Percentiles rank a stretch among this genome's conserved stretches.
These are phyloP conservation scores for Gari tellinella DNA, from an alignment of 2,888 invertebrate species.

Conservation along the genomic window DNA sequence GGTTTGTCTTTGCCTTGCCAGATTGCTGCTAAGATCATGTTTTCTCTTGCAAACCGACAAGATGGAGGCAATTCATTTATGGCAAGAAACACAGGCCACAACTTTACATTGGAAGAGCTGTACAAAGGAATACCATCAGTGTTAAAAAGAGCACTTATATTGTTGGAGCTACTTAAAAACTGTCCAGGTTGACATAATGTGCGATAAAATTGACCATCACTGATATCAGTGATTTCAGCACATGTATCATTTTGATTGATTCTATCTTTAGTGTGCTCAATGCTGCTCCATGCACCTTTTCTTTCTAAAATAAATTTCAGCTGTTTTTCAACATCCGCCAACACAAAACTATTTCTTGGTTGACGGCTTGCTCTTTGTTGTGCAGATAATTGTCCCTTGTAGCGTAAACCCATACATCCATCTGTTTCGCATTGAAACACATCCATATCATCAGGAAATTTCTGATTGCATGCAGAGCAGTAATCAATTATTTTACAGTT, in stretches of 20 bases:
- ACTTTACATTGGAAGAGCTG: conserved; percentile 43
- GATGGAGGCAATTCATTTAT: conserved; percentile 39
- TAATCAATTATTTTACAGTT: conserved; percentile 24
- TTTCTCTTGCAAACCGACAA: background rate
- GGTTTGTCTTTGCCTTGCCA: conserved; percentile 22
- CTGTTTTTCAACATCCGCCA: conserved; percentile 39
- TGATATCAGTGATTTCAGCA: conserved; percentile 28
- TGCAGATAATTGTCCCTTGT: conserved; percentile 16
- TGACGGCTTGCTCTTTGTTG: conserved; percentile 10
- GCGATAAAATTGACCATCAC: conserved; percentile 29
- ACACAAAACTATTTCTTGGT: conserved; percentile 18
- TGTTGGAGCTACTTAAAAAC: conserved; percentile 14
- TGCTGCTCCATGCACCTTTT: conserved; percentile 13
- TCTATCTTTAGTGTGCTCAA: conserved; percentile 13
- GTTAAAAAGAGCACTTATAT: conserved; percentile 41
- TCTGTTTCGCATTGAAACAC: conserved; percentile 12
- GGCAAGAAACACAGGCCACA: conserved; percentile 45
- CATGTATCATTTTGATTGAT: conserved; percentile 1
- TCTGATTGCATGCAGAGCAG: conserved; percentile 13
- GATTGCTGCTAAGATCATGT: conserved; percentile 16
- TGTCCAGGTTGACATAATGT: conserved; percentile 18
- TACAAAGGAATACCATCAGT: conserved; percentile 49
- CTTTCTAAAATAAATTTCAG: conserved; percentile 18
- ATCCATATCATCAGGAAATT: conserved; percentile 23
- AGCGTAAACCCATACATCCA: conserved; percentile 6